phyloP scores from a whole-genome alignment of 2,797 vertebrate species.

The Hoplostethus atlanticus region DNA sequence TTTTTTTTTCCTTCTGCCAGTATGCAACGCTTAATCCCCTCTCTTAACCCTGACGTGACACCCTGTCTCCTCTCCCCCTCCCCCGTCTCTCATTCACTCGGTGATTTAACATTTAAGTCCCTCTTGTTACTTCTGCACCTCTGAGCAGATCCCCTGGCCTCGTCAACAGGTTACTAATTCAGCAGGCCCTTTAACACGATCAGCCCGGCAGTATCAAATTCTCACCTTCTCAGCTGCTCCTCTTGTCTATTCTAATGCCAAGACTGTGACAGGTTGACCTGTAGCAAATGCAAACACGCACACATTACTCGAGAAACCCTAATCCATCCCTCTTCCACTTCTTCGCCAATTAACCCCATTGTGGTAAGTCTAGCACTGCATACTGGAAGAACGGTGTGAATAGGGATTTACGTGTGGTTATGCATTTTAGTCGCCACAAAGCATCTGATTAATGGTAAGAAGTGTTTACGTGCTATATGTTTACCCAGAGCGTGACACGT shows the following conservation, averaged over 20 bases:
- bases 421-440: conserved; percentile 23
- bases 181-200: conserved; percentile 62
- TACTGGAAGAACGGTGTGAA: conserved; percentile 27
- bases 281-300: conserved; percentile 31
- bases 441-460: conserved; percentile 18
- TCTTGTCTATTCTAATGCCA: conserved; percentile 54
- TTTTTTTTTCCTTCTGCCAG: conserved; percentile 4
- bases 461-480: neutral
- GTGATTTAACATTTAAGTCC: conserved; percentile 80
- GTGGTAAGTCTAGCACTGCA: conserved; percentile 24
- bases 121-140: conserved; percentile 77
- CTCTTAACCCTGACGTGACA: conserved; percentile 75
- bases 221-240: conserved; percentile 67
- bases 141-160: conserved; percentile 70
- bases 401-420: conserved; percentile 28
- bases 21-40: conserved; percentile 64
- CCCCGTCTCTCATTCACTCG: conserved; percentile 72
- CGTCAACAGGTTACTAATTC: conserved; percentile 74
- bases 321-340: conserved; percentile 38
- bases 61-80: conserved; percentile 41
- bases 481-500: neutral
- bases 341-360: conserved; percentile 26
- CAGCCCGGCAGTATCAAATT: conserved; percentile 68
- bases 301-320: conserved; percentile 43
- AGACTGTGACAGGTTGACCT: conserved; percentile 60